phyloP scores from a whole-genome alignment of 2,113 vertebrate species.

The Actinemys pallida region DNA sequence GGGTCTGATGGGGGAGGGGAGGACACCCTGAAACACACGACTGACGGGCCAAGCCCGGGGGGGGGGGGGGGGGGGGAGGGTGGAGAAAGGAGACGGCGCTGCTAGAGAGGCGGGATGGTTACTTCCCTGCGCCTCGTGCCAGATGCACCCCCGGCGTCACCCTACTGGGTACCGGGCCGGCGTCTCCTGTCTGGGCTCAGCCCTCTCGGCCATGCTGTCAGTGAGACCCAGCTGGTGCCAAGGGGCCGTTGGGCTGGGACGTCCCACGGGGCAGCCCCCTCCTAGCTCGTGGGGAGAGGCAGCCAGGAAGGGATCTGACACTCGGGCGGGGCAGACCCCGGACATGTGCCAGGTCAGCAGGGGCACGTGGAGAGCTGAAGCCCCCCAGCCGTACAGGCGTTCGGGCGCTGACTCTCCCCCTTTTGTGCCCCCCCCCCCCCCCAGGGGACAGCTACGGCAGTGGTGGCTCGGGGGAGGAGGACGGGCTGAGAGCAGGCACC shows the following conservation, averaged over 20 bases:
- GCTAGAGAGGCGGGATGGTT: too few species aligned
- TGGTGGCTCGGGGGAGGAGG: constrained; percentile 65
- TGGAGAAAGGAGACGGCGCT: too few species aligned
- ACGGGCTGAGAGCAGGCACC: constrained; percentile 77
- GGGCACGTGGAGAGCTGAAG: not conserved
- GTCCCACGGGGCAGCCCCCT: not conserved
- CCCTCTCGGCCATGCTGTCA: not conserved
- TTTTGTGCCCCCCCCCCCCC: not conserved
- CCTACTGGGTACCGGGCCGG: not conserved
- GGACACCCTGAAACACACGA: not conserved
- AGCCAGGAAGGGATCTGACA: not conserved
- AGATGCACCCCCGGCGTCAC: not conserved
- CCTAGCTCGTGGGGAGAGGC: too few species aligned
- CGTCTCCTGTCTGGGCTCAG: not conserved
- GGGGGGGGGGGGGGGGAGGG: too few species aligned
- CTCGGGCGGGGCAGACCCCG: not conserved
- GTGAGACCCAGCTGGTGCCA: not conserved
- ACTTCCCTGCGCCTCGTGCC: not conserved
- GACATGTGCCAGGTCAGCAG: not conserved
- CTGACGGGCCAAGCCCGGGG: too few species aligned
- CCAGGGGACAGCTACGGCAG: constrained; percentile 14
- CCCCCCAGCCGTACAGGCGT: not conserved
- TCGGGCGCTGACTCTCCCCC: constrained; percentile 53
- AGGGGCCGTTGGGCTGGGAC: too few species aligned
- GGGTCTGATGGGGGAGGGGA: constrained; percentile 42